A percentile compares a stretch with the other conserved stretches of the same genome.
These are phyloP conservation scores for human DNA, from an alignment of 2,113 vertebrate genomes.

Conservation along the genomic window GRCh38 chr2:212710501-212711000, in stretches of 20 bases:
- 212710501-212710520: accelerated
- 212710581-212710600: background rate
- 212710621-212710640: background rate
- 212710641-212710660: background rate
- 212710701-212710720: background rate
- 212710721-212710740: background rate
- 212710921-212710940: no score
- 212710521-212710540: background rate
- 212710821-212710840: background rate
- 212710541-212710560: background rate
- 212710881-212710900: background rate
- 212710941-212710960: no score
- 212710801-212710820: background rate
- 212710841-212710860: constrained; percentile 37
- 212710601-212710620: background rate
- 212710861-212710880: constrained; percentile 22
- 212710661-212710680: background rate
- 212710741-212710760: background rate
- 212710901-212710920: background rate
- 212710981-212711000: no score
- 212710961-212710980: no score
- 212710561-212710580: background rate
- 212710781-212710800: background rate
- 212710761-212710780: background rate
- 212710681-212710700: background rate